phyloP scores from a whole-genome alignment of 2,797 vertebrate genomes.

The Florisuga fusca region DNA sequence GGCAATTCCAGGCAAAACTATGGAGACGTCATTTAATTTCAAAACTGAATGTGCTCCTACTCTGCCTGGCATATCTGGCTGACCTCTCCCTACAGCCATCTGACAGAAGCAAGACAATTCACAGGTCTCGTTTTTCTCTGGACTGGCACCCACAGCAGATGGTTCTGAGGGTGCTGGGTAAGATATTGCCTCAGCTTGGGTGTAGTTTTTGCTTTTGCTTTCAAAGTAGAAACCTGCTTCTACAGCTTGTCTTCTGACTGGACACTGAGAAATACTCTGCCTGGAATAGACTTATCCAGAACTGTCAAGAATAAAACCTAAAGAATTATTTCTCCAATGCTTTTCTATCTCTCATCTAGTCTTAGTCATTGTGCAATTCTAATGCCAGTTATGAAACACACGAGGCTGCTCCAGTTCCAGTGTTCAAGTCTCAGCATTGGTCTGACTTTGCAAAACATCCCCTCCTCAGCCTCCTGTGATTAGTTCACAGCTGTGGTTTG shows the following conservation, averaged over 20 bases:
- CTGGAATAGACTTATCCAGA: not conserved
- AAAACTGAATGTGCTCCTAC: not conserved
- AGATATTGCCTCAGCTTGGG: not conserved
- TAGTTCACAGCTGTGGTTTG: not conserved
- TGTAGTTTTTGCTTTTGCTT: not conserved
- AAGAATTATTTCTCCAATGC: not conserved
- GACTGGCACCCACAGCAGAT: not conserved
- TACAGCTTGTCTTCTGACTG: not conserved
- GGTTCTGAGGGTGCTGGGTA: not conserved
- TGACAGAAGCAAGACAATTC: not conserved
- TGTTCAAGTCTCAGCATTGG: not conserved
- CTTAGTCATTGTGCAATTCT: not conserved
- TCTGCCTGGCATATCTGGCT: not conserved
- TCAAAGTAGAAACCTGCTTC: not conserved
- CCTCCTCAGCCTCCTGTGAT: not conserved
- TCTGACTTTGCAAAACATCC: not conserved
- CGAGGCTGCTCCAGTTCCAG: not conserved
- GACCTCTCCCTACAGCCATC: not conserved
- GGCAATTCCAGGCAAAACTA: not conserved
- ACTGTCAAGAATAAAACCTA: not conserved
- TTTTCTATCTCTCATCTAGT: not conserved
- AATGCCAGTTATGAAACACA: not conserved
- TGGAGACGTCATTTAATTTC: not conserved
- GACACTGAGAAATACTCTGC: not conserved
- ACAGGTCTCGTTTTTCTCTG: not conserved